Evolutionary conservation across 2,888 invertebrate genomes (phyloP).

Genomic region (Dryococelus australis): DNA sequence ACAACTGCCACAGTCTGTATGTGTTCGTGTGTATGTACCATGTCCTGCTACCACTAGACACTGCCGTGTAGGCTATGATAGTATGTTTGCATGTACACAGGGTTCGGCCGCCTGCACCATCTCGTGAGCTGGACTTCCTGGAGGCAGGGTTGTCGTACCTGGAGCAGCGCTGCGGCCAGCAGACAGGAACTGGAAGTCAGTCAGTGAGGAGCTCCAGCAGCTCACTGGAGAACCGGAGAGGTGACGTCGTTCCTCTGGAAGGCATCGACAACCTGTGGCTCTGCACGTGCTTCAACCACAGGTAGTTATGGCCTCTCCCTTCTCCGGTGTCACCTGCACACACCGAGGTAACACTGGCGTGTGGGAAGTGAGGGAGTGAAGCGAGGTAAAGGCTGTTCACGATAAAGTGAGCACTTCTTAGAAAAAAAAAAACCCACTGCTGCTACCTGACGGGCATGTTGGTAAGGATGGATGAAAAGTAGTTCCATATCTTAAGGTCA

Average conservation of each 20-base stretch:
- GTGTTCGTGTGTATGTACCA: too few relatives aligned
- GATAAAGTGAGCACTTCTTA: too few relatives aligned
- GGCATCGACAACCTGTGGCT: conserved; percentile 69
- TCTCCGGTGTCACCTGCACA: not conserved
- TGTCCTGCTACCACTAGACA: too few relatives aligned
- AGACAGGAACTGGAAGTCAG: not conserved
- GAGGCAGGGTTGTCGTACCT: conserved; percentile 70
- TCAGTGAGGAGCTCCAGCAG: conserved; percentile 22
- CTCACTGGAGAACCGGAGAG: conserved; percentile 8
- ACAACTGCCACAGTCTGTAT: too few relatives aligned
- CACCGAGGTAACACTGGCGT: too few relatives aligned
- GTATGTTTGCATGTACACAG: not conserved
- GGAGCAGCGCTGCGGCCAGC: conserved; percentile 61
- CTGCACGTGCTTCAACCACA: conserved; percentile 74
- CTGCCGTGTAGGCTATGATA: not conserved
- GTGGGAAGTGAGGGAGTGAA: too few relatives aligned
- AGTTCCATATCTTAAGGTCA: too few relatives aligned
- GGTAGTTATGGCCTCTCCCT: conserved; percentile 56
- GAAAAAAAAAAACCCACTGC: too few relatives aligned
- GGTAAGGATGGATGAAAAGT: too few relatives aligned
- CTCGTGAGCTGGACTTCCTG: conserved; percentile 62
- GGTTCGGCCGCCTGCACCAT: not conserved
- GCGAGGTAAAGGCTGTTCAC: too few relatives aligned
- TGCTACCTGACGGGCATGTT: too few relatives aligned
- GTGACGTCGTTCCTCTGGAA: conserved; percentile 37